These are phyloP conservation scores for Ophion ventricosus DNA, from an alignment of 2,888 invertebrate species.

Conservation along the genomic window DNA sequence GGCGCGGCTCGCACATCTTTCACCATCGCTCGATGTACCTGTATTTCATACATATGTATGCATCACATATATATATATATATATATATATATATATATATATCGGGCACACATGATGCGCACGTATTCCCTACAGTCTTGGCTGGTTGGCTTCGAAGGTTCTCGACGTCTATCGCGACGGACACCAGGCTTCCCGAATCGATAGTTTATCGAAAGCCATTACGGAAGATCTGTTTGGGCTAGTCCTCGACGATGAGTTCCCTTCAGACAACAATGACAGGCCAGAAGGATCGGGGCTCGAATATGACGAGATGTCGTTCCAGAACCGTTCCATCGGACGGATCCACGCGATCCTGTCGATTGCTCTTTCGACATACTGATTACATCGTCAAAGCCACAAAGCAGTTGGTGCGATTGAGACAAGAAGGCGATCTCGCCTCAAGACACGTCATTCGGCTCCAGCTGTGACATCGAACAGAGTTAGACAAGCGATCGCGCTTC, in stretches of 20 bases:
- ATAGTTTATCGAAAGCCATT: constrained; percentile 78
- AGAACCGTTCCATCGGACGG: constrained; percentile 24
- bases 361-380: constrained; percentile 56
- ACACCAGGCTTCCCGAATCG: constrained; percentile 71
- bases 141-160: too few species aligned
- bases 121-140: too few species aligned
- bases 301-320: constrained; percentile 30
- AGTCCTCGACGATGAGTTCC: constrained; percentile 31
- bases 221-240: constrained; percentile 67
- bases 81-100: not conserved
- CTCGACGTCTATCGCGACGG: constrained; percentile 42
- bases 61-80: not conserved
- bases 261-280: not conserved
- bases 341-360: constrained; percentile 54
- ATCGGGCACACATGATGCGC: not conserved
- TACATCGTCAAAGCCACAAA: constrained; percentile 48
- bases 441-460: constrained; percentile 38
- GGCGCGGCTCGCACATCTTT: constrained; percentile 67
- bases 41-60: constrained; percentile 8
- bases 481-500: constrained; percentile 46
- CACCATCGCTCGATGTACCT: constrained; percentile 50
- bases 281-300: not conserved
- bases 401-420: constrained; percentile 50
- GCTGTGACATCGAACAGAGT: constrained; percentile 53
- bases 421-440: constrained; percentile 29